These are phyloP conservation scores for Slavum lentiscoides DNA, from an alignment of 2,888 invertebrate species.

Conservation along the genomic window DNA sequence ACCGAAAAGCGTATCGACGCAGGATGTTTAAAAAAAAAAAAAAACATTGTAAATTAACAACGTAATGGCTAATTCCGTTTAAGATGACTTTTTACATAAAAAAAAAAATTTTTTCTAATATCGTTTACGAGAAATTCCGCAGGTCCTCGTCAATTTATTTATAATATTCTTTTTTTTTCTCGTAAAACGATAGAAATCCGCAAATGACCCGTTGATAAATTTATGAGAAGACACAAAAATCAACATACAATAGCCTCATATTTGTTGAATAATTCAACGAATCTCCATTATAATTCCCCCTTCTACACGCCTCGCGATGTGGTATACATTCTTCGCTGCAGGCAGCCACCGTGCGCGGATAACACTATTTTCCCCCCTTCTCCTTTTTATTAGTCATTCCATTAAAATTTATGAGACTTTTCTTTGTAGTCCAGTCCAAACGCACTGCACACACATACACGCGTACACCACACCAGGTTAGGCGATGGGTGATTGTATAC, in stretches of 20 bases:
- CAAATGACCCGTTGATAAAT: constrained; percentile 43
- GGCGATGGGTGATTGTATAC: no score
- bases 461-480: background rate
- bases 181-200: constrained; percentile 38
- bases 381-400: constrained; percentile 46
- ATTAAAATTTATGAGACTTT: constrained; percentile 52
- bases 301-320: background rate
- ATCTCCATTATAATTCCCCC: background rate
- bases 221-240: constrained; percentile 45
- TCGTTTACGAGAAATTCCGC: no score
- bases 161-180: background rate
- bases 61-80: no score
- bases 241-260: constrained; percentile 51
- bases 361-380: background rate
- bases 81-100: no score
- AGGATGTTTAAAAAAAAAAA: no score
- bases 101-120: no score
- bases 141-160: no score
- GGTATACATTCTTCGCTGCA: constrained; percentile 24
- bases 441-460: constrained; percentile 42
- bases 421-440: constrained; percentile 53
- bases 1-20: no score
- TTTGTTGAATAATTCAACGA: constrained; percentile 52
- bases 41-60: no score
- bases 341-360: background rate